Conservation (phyloP, 2,888 invertebrate species). For the Prosapia bicincta region DNA sequence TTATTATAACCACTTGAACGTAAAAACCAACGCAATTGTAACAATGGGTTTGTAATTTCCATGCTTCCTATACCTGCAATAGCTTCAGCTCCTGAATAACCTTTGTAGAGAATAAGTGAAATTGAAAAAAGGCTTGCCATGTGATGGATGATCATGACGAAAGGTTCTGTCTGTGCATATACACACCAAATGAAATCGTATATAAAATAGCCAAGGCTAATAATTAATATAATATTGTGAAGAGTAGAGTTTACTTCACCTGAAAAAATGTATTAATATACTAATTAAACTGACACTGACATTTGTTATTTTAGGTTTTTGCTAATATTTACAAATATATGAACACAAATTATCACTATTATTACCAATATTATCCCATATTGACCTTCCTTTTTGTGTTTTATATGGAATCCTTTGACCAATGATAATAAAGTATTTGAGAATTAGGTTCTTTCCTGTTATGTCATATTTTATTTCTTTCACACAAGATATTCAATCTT, state of each 20-base stretch:
- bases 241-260: conserved; percentile 41
- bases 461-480: no score
- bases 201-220: conserved; percentile 61
- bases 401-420: no score
- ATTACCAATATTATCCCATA: no score
- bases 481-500: no score
- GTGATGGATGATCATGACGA: conserved; percentile 56
- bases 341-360: no score
- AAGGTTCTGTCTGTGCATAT: conserved; percentile 51
- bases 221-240: conserved; percentile 51
- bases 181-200: conserved; percentile 59
- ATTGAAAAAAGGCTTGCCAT: conserved; percentile 52
- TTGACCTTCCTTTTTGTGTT: no score
- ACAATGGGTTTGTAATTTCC: conserved; percentile 60
- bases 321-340: no score
- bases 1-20: conserved; percentile 51
- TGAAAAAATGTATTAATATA: conserved; percentile 32
- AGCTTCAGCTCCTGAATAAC: conserved; percentile 53
- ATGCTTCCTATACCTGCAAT: conserved; percentile 51
- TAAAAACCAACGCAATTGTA: conserved; percentile 61
- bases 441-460: no score
- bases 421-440: no score
- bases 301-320: no score
- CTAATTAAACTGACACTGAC: no score
- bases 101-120: conserved; percentile 51